Evolutionary conservation across 1,140 invertebrate species (phyloP), one percentile per base, ranked within the genome.

Genomic region (Heliconius nattereri): DNA sequence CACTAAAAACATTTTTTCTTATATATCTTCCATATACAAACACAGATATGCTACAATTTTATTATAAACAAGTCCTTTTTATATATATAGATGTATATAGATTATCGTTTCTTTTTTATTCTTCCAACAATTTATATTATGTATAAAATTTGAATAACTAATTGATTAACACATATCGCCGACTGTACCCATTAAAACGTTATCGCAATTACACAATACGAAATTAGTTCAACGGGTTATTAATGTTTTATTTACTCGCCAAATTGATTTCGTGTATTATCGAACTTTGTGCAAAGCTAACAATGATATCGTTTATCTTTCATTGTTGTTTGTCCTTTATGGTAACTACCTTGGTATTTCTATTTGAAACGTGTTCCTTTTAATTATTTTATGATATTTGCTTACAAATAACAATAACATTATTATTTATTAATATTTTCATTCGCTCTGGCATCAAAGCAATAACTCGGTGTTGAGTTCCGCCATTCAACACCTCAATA

Each of bases 211-310:
- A 73, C 72, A 72, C 40, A 73, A 73, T 7, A 26, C 23, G 37
- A 52, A 73, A 73, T 73, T 73, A 26, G 72, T 73, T 49, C 71
- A 72, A 40, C 71, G 37, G 73, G 19, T 26, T 37, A 52, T 54
- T 29, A 7, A 74, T 74, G 49, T 54, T 54, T 74, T 74, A 74
- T 74, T 74, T 54, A 57, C 73, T 29, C 35, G 73, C 73, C 29
- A 52, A 74, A 74, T 32, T 74, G 20, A 73, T 72, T 72, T 73
- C 72, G 40, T 73, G 23, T 29, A 74, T 60, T 60, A 60, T 60
- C 54, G 54, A 60, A 60, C 54, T 60, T 60, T 60, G 54, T 60
- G 54, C 54, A 60, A 60, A 60, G 54, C n/a, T 60, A 60, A 60
- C 54, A 60, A 60, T 60, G n/a, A 60, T 60, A 60, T 26, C 13